Percentiles rank a stretch among this genome's conserved stretches.
These are phyloP conservation scores for Clarias macrocephalus DNA, from an alignment of 2,113 vertebrate species.

Conservation along the genomic window DNA sequence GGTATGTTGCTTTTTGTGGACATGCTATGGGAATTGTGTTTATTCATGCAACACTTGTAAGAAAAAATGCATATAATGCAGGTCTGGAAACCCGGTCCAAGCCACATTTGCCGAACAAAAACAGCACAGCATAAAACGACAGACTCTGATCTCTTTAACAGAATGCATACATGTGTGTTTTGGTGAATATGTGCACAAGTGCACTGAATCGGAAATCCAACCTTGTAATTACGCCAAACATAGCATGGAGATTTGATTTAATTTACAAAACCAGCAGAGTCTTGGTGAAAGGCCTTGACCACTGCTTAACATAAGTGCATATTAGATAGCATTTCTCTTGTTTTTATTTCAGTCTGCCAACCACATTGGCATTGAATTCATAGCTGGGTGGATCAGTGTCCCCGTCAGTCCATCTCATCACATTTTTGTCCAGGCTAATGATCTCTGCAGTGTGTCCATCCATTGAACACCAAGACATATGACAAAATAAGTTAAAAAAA, in stretches of 20 bases:
- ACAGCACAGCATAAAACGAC: conserved; percentile 33
- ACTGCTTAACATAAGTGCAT: background rate
- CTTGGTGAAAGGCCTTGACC: background rate
- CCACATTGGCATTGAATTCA: conserved; percentile 17
- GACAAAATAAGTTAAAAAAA: background rate
- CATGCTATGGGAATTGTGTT: background rate
- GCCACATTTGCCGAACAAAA: conserved; percentile 38
- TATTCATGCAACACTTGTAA: conserved; percentile 39
- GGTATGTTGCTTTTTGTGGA: background rate
- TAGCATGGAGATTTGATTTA: background rate
- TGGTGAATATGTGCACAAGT: conserved; percentile 4
- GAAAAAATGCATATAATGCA: conserved; percentile 28
- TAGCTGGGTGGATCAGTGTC: background rate
- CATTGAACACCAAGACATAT: background rate
- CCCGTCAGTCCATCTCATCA: background rate
- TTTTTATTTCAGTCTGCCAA: background rate
- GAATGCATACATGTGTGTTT: conserved; percentile 29
- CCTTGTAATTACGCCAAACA: conserved; percentile 13
- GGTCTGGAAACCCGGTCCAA: conserved; percentile 1
- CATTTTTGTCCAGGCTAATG: background rate
- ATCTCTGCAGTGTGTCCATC: background rate
- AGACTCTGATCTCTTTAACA: conserved; percentile 54
- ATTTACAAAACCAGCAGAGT: background rate
- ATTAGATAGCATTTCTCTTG: background rate
- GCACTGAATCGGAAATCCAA: conserved; percentile 3